phyloP scores from a whole-genome alignment of 2,797 vertebrate species.

The Vireo griseus region DNA sequence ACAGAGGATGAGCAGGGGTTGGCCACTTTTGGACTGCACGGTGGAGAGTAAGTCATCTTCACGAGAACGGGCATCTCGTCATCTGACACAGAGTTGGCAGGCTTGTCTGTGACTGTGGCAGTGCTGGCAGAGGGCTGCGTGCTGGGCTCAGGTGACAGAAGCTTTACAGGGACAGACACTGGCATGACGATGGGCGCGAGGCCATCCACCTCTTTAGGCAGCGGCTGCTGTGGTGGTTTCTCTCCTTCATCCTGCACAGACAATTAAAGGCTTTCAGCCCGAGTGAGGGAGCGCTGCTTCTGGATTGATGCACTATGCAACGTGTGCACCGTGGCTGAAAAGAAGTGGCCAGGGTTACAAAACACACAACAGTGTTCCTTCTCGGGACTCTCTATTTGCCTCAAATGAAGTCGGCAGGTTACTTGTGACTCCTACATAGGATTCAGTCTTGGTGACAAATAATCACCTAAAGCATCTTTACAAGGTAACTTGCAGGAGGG shows the following conservation, averaged over 20 bases:
- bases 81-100: conserved; percentile 76
- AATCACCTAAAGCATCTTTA: not conserved
- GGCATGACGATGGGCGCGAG: conserved; percentile 84
- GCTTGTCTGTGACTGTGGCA: conserved; percentile 75
- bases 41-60: conserved; percentile 78
- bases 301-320: not conserved
- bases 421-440: not conserved
- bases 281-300: conserved; percentile 30
- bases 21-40: conserved; percentile 76
- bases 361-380: not conserved
- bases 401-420: not conserved
- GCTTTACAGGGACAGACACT: conserved; percentile 88
- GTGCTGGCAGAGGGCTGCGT: conserved; percentile 75
- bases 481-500: not conserved
- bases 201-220: conserved; percentile 76
- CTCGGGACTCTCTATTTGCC: not conserved
- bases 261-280: conserved; percentile 81
- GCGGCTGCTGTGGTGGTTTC: conserved; percentile 68
- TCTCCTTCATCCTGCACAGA: conserved; percentile 84
- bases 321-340: not conserved
- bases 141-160: conserved; percentile 79
- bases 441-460: not conserved
- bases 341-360: conserved; percentile 23
- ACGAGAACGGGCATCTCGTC: conserved; percentile 81
- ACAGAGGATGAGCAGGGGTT: conserved; percentile 79